Base-by-base conservation (phyloP, 2,113 vertebrate genomes). In the Poeciliopsis turrubarensis region DNA sequence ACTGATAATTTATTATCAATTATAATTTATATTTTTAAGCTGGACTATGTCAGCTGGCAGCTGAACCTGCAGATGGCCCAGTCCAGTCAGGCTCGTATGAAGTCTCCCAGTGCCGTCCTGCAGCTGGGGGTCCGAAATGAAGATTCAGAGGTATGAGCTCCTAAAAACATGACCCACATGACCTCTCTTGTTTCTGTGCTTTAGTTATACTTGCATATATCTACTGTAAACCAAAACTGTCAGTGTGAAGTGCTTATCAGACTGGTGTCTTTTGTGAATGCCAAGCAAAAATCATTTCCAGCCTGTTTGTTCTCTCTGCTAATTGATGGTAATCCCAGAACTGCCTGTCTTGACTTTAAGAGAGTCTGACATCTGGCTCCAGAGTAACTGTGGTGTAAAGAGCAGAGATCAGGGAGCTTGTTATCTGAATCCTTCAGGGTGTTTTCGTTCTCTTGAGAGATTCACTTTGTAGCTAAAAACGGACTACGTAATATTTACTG, bases 21-120 rank as follows among this genome's bases (percentile, higher is more conserved):
- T n/a, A 31, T 6, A 0, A 0, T 70, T 63, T 69, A 51, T 91
- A 70, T 91, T 87, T 94, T 93, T 68, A 87, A 99, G 98, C 95
- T 99, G 57, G 97, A 98, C 82, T 95, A 93, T 2, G 91, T 98
- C 17, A 96, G 95, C 79, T 99, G 97, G 97, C 96, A 98, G 92
- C 94, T 99, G 84, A 97, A 96, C 90, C 96, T 99, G 90, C 96
- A 97, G 91, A 97, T 99, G 97, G 95, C 96, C 62, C 96, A 97
- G 70, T 96, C 97, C 37, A 92, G 91, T 44, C 96, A 96, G 86
- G 95, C 96, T 4, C 96, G 95, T 79, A 91, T 97, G 65, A 98
- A 97, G 89, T 94, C 94, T 86, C 97, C 97, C 74, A 95, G 88
- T 72, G 96, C 97, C 1, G 86, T 98, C 30, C 89, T 99, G 61